These are phyloP conservation scores for Archocentrus centrarchus DNA, from an alignment of 2,113 vertebrate genomes.

Conservation along the genomic window DNA sequence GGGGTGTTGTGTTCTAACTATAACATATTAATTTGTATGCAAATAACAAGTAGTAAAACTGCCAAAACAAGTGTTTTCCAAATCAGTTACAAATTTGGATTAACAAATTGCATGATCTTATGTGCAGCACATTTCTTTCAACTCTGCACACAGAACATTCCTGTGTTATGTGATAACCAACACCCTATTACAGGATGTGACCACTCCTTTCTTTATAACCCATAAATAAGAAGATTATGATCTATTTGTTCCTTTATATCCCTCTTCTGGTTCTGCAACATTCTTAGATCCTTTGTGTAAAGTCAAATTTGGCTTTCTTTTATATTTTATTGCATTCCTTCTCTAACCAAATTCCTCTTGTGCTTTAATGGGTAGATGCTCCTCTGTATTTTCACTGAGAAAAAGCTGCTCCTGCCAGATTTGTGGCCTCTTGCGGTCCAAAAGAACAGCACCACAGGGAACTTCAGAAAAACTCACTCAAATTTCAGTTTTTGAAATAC, in stretches of 20 bases:
- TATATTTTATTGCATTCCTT: conserved; percentile 76
- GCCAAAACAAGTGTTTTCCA: conserved; percentile 30
- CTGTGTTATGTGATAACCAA: conserved; percentile 69
- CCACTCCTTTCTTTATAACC: conserved; percentile 59
- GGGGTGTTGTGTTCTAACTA: conserved; percentile 28
- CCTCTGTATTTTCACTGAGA: conserved; percentile 65
- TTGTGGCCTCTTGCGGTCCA: conserved; percentile 77
- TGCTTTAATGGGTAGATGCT: conserved; percentile 68
- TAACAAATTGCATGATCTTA: conserved; percentile 42
- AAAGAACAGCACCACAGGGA: conserved; percentile 79
- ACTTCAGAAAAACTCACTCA: conserved; percentile 74
- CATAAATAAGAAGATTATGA: conserved; percentile 66
- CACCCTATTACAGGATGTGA: conserved; percentile 65
- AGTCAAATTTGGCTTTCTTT: conserved; percentile 68
- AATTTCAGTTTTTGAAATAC: conserved; percentile 75
- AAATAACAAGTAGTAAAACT: conserved; percentile 40
- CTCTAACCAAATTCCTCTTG: conserved; percentile 74
- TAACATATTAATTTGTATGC: conserved; percentile 40
- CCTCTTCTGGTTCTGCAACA: conserved; percentile 66
- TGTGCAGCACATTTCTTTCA: conserved; percentile 37
- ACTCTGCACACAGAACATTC: conserved; percentile 57
- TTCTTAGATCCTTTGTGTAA: conserved; percentile 72
- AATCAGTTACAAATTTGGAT: conserved; percentile 48
- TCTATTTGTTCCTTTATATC: conserved; percentile 72
- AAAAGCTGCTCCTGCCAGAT: conserved; percentile 69